Evolutionary conservation across 2,113 vertebrate genomes (phyloP).

Genomic region (Piaya cayana): DNA sequence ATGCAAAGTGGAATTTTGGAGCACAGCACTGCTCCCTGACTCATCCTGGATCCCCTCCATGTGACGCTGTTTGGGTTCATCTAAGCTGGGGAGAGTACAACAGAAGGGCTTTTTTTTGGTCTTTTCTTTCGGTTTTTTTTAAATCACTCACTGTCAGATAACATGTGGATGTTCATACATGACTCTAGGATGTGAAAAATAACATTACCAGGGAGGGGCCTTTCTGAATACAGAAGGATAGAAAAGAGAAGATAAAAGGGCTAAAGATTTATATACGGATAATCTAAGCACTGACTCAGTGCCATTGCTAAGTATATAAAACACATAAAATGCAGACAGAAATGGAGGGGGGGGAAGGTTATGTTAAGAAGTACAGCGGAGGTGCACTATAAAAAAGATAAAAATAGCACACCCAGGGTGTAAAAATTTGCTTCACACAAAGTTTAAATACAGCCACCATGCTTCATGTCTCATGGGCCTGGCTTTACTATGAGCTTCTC

Average conservation of each 20-base stretch:
- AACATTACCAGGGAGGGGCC: neutral
- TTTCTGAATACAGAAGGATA: neutral
- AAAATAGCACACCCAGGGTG: neutral
- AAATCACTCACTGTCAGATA: neutral
- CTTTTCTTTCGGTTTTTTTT: neutral
- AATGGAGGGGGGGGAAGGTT: neutral
- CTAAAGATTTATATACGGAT: neutral
- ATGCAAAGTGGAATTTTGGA: constrained; percentile 62
- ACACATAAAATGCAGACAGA: constrained; percentile 21
- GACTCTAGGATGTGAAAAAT: neutral
- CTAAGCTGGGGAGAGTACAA: neutral
- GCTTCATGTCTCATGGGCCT: neutral
- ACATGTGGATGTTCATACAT: neutral
- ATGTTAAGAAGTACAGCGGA: neutral
- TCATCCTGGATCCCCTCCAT: constrained; percentile 57
- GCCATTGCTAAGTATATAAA: constrained; percentile 16
- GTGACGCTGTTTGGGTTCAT: neutral
- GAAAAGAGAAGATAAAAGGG: neutral
- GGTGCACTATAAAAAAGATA: neutral
- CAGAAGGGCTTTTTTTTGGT: neutral
- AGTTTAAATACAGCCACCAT: neutral
- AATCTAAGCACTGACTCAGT: constrained; percentile 51
- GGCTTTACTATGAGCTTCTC: neutral
- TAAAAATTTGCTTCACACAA: neutral
- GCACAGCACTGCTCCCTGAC: constrained; percentile 17